Conservation (phyloP, 2,797 vertebrate genomes). For the Cygnus olor region DNA sequence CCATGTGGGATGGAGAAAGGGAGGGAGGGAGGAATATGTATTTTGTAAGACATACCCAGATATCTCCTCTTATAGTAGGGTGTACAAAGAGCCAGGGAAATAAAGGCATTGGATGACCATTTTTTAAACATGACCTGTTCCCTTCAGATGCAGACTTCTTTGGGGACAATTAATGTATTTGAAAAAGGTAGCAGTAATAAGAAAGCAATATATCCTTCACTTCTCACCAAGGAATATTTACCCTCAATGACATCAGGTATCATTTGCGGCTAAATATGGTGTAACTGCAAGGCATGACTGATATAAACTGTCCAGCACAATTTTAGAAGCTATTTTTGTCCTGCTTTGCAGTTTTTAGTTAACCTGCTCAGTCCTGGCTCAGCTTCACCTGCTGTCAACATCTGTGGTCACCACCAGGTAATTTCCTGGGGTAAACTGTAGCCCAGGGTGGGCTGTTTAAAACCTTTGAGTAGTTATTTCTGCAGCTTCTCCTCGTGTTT, state of each 20-base stretch:
- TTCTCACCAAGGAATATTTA: conserved; percentile 1
- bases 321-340: conserved; percentile 8
- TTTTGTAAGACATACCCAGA: neutral
- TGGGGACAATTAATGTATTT: neutral
- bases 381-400: neutral
- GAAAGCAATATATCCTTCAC: neutral
- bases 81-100: neutral
- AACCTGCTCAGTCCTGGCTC: neutral
- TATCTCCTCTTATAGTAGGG: neutral
- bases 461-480: neutral
- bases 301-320: neutral
- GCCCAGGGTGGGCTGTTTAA: neutral
- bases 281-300: neutral
- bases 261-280: neutral
- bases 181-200: neutral
- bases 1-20: neutral
- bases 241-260: conserved; percentile 26
- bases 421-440: neutral
- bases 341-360: neutral
- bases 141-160: neutral
- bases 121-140: neutral
- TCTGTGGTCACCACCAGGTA: conserved; percentile 19
- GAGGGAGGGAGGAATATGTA: neutral
- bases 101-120: neutral
- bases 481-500: neutral